Evolutionary conservation across 2,888 invertebrate species (phyloP).

Genomic region (Drosophila koepferae): DNA sequence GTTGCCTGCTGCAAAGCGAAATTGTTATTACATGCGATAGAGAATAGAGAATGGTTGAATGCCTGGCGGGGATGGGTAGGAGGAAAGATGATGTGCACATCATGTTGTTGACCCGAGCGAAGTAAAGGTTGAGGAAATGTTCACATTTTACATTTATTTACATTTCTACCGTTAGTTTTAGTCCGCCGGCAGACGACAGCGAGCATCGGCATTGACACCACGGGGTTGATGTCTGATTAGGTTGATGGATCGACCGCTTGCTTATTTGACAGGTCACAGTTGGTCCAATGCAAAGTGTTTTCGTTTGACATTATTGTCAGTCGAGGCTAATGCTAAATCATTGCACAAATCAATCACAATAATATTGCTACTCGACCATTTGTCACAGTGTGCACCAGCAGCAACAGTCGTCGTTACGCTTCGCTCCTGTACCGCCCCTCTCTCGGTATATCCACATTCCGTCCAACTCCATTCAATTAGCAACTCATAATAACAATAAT

Average conservation of each 20-base stretch:
- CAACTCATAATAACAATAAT: slow-evolving; percentile 81
- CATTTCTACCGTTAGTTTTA: slow-evolving; percentile 49
- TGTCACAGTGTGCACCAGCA: slow-evolving; percentile 37
- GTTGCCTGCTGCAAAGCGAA: slow-evolving; percentile 1
- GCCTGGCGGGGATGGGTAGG: background rate
- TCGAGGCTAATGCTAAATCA: slow-evolving; percentile 30
- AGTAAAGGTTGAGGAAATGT: slow-evolving; percentile 32
- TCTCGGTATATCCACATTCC: slow-evolving; percentile 33
- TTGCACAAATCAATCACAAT: slow-evolving; percentile 44
- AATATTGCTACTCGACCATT: slow-evolving; percentile 17
- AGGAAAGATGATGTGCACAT: background rate
- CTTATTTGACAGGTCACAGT: slow-evolving; percentile 23
- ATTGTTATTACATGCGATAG: slow-evolving; percentile 56
- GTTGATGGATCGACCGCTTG: slow-evolving; percentile 19
- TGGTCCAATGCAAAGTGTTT: slow-evolving; percentile 25
- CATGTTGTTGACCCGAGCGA: slow-evolving; percentile 8
- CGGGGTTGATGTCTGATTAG: slow-evolving; percentile 33
- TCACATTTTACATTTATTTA: slow-evolving; percentile 69
- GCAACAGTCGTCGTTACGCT: background rate
- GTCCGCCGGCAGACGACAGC: slow-evolving; percentile 30
- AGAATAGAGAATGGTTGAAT: slow-evolving; percentile 26
- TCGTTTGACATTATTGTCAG: slow-evolving; percentile 31
- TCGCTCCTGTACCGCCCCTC: slow-evolving; percentile 4
- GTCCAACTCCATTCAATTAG: slow-evolving; percentile 78
- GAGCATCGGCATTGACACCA: slow-evolving; percentile 43